These are phyloP conservation scores for Ypsolopha scabrella DNA, from an alignment of 2,888 invertebrate species.

Conservation along the genomic window DNA sequence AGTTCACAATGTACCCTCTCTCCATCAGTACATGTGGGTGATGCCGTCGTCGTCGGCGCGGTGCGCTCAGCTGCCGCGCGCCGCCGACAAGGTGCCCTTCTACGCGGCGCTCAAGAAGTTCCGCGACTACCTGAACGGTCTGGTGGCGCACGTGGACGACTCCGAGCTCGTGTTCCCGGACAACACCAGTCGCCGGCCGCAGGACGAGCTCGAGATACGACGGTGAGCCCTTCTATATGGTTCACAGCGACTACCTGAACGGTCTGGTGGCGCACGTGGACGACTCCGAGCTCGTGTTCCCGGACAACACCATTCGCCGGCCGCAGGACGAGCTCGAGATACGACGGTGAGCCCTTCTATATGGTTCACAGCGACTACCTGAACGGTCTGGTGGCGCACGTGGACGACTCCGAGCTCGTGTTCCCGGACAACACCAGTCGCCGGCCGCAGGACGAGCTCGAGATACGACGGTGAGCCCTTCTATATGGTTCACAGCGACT, in stretches of 20 bases:
- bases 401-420: constrained; percentile 89
- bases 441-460: constrained; percentile 65
- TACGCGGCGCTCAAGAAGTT: constrained; percentile 96
- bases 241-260: constrained; percentile 92
- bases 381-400: constrained; percentile 85
- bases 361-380: constrained; percentile 91
- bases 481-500: constrained; percentile 91
- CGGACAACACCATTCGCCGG: constrained; percentile 56
- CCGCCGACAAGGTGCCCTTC: constrained; percentile 98
- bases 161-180: constrained; percentile 86
- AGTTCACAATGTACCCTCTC: too few relatives aligned
- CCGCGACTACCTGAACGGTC: constrained; percentile 92
- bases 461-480: constrained; percentile 73
- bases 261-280: constrained; percentile 87
- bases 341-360: constrained; percentile 90
- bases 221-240: constrained; percentile 80
- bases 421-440: constrained; percentile 73
- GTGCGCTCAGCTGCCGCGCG: constrained; percentile 96
- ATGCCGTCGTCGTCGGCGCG: constrained; percentile 99
- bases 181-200: constrained; percentile 57
- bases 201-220: constrained; percentile 67
- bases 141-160: constrained; percentile 86
- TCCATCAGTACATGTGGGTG: constrained; percentile 92
- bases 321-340: constrained; percentile 58
- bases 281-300: constrained; percentile 89